Percentiles rank a stretch among this genome's conserved stretches.
phyloP scores from a whole-genome alignment of 2,113 vertebrate species.

The Notiomystis cincta region DNA sequence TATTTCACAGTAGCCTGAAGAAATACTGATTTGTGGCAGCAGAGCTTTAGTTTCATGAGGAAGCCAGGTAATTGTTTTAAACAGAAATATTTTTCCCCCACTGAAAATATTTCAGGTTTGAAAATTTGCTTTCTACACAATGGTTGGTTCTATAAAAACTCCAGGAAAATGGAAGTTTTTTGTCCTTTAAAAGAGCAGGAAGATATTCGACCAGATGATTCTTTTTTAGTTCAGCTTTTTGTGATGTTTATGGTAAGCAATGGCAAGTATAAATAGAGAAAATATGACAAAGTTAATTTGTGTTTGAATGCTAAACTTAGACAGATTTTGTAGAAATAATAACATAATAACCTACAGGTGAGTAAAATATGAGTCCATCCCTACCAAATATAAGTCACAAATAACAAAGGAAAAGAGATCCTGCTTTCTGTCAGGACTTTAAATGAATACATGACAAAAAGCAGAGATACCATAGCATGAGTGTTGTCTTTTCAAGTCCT shows the following conservation, averaged over 20 bases:
- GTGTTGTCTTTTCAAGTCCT: neutral
- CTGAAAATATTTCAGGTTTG: neutral
- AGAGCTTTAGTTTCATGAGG: neutral
- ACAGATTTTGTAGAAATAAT: neutral
- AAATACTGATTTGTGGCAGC: neutral
- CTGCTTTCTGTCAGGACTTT: neutral
- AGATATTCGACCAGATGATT: neutral
- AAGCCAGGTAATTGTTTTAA: neutral
- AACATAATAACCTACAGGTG: rapidly evolving
- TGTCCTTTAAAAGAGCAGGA: neutral
- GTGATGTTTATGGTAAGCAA: neutral
- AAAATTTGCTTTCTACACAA: neutral
- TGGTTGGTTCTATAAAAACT: neutral
- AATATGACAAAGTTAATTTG: neutral
- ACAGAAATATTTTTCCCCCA: neutral
- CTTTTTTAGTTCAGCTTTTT: neutral
- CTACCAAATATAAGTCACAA: neutral
- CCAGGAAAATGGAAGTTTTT: rapidly evolving
- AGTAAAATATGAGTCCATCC: neutral
- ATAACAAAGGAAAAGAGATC: neutral
- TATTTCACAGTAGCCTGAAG: neutral
- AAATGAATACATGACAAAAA: neutral
- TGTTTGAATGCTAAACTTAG: neutral
- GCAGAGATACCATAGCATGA: neutral
- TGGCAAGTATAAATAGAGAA: neutral